Percentiles rank a stretch among this genome's conserved stretches.
Evolutionary conservation across 2,888 invertebrate species (phyloP).

Genomic region (Sabellastarte sp.): DNA sequence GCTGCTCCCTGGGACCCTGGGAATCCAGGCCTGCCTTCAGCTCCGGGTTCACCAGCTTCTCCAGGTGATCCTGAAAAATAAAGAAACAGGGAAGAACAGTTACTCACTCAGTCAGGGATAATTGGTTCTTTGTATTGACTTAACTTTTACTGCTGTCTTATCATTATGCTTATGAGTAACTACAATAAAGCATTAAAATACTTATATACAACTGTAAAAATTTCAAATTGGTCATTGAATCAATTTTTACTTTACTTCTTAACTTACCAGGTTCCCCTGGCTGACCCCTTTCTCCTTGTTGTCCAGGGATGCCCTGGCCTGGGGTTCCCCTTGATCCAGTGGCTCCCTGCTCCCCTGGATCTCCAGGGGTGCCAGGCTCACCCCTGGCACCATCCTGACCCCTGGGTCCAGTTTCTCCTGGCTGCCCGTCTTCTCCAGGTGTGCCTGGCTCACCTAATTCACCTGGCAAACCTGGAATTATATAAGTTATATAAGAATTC

Average conservation of each 20-base stretch:
- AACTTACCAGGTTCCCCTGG: slow-evolving; percentile 17
- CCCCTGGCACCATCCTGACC: slow-evolving; percentile 61
- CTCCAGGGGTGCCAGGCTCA: slow-evolving; percentile 29
- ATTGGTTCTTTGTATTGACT: too few species aligned
- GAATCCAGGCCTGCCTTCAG: slow-evolving; percentile 19
- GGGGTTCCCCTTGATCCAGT: slow-evolving; percentile 14
- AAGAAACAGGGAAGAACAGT: not conserved
- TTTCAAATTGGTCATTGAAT: too few species aligned
- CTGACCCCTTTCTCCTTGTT: slow-evolving; percentile 13
- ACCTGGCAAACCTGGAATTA: too few species aligned
- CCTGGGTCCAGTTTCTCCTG: too few species aligned
- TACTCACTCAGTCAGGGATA: too few species aligned
- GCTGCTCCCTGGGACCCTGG: slow-evolving; percentile 9
- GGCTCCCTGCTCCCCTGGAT: slow-evolving; percentile 10
- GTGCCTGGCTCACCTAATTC: too few species aligned
- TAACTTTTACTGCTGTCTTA: slow-evolving; percentile 12
- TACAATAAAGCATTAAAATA: too few species aligned
- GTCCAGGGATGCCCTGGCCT: slow-evolving; percentile 48
- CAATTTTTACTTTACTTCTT: too few species aligned
- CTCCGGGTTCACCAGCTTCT: slow-evolving; percentile 15
- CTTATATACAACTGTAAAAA: too few species aligned
- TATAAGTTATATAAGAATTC: too few species aligned
- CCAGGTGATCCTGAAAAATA: slow-evolving; percentile 6
- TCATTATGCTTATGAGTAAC: slow-evolving; percentile 18
- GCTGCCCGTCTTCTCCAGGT: too few species aligned